Conservation (phyloP, 2,888 invertebrate genomes). For the Capitulum mitella region DNA sequence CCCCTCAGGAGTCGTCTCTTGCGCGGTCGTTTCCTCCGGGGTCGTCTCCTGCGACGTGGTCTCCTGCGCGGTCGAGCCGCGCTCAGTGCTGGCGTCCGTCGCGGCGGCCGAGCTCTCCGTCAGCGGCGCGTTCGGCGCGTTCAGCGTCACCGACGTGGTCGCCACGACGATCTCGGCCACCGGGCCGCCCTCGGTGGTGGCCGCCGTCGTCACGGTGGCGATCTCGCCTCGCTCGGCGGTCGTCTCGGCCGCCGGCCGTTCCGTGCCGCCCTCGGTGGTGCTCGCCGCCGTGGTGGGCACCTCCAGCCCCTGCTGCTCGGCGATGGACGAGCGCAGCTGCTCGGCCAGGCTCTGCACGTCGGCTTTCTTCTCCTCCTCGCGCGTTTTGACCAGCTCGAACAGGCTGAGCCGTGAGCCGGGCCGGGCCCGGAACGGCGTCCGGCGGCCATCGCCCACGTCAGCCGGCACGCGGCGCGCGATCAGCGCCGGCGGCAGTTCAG, state of each 20-base stretch:
- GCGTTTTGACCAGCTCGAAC: slow-evolving; percentile 3
- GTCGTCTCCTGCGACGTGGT: background rate
- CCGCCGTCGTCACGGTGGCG: background rate
- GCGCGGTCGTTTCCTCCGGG: background rate
- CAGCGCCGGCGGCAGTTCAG: background rate
- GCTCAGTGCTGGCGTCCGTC: background rate
- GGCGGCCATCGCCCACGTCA: background rate
- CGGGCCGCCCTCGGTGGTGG: background rate
- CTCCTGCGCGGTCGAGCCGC: no score
- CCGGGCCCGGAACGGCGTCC: background rate
- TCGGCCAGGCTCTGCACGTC: slow-evolving; percentile 1
- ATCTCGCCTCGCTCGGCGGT: background rate
- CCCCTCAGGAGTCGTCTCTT: background rate
- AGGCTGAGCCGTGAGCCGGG: background rate
- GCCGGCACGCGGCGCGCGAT: background rate
- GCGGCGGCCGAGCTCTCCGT: background rate
- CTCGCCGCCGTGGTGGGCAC: background rate
- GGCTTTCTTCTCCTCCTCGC: background rate
- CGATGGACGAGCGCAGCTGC: background rate
- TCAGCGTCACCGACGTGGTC: background rate
- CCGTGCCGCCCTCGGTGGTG: no score
- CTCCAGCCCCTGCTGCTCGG: background rate
- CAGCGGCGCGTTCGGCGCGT: background rate
- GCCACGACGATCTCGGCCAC: background rate
- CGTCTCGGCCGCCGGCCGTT: background rate